phyloP scores from a whole-genome alignment of 1,140 invertebrate species.

The Anthonomus grandis region DNA sequence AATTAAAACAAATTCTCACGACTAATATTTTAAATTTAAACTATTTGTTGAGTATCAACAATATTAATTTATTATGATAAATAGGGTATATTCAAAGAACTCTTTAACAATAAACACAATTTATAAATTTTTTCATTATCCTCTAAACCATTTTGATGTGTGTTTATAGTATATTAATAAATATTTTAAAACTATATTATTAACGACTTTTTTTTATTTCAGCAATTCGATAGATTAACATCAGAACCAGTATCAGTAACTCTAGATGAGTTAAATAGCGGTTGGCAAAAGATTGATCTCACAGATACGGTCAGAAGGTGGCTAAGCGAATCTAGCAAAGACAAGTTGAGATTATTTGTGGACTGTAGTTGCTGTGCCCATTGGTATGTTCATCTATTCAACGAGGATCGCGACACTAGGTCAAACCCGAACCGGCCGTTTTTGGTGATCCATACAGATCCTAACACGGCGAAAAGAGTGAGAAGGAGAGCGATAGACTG shows the following conservation, averaged over 20 bases:
- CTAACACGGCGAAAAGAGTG: slow-evolving; percentile 59
- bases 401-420: slow-evolving; percentile 32
- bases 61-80: too few relatives aligned
- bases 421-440: slow-evolving; percentile 71
- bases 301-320: slow-evolving; percentile 71
- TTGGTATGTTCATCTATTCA: slow-evolving; percentile 58
- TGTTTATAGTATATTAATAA: too few relatives aligned
- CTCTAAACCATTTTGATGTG: too few relatives aligned
- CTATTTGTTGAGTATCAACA: too few relatives aligned
- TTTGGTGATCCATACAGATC: slow-evolving; percentile 76
- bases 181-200: too few relatives aligned
- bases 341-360: slow-evolving; percentile 70
- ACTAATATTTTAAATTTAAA: too few relatives aligned
- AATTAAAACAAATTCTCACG: too few relatives aligned
- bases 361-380: slow-evolving; percentile 80
- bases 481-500: slow-evolving; percentile 80
- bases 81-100: too few relatives aligned
- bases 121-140: too few relatives aligned
- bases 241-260: slow-evolving; percentile 67
- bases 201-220: slow-evolving; percentile 23
- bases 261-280: slow-evolving; percentile 64
- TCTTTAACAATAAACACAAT: too few relatives aligned
- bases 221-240: slow-evolving; percentile 59
- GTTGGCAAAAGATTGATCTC: slow-evolving; percentile 86
- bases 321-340: slow-evolving; percentile 56